Base-by-base conservation (phyloP, 2,113 vertebrate genomes). In the Ochotona curzoniae region DNA sequence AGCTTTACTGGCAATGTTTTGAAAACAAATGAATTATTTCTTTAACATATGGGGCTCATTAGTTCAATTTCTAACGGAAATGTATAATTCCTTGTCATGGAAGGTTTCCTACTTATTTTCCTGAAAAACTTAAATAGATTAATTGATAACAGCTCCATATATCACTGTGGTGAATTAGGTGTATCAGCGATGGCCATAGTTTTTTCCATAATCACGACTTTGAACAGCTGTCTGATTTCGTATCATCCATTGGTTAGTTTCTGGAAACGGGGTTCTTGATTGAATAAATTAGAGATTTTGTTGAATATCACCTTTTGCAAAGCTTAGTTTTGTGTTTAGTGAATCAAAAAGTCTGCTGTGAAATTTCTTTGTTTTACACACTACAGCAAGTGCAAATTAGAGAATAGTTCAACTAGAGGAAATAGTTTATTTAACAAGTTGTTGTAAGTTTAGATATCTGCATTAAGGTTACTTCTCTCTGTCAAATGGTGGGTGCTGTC, bases 1-100 rank as follows among this genome's bases (percentile, higher is more conserved):
- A 80, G 78, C 71, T 89, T 90, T 79, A 81, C 23, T 84, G 51
- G 89, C 88, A 57, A 38, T 89, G 94, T 67, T 86, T 95, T 96
- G 84, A 87, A 88, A 91, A 86, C 63, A 96, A 89, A 83, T 82
- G 71, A 94, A 89, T 88, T 93, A 73, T 60, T 60, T 92, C 64
- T 90, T 76, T 80, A 78, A 57, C 78, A 20, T 94, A 30, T 87
- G 78, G 69, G 81, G 79, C n/a, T 93, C 90, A 67, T 6, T 90
- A 81, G 44, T 87, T 44, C 8, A 80, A 11, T 64, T 85, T 67
- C 84, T 90, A 92, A 75, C 71, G 91, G 76, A 94, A 90, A 76
- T 73, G 38, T 38, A 64, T 47, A 92, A 1, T 71, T 96, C 14
- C 83, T 94, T 95, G 66, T n/a, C 32, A 7, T 54, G 71, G 51